Conservation (phyloP, 2,113 vertebrate genomes). For the Oenanthe oenanthe region DNA sequence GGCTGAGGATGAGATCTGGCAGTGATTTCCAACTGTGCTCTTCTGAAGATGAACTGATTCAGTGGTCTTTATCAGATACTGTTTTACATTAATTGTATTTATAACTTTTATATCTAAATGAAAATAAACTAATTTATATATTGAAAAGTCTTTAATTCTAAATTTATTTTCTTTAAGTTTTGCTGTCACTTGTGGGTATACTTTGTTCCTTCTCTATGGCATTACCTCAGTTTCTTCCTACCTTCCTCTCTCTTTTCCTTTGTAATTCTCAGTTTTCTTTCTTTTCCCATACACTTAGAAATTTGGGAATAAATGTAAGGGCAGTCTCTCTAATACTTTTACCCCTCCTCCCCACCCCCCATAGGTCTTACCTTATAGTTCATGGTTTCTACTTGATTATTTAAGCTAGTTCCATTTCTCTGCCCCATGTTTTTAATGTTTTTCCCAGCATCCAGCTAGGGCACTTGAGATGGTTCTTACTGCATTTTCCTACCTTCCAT, state of each 20-base stretch:
- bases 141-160: neutral
- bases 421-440: neutral
- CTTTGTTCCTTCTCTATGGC: neutral
- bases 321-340: neutral
- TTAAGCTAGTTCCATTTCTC: neutral
- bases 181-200: neutral
- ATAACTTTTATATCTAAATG: slow-evolving; percentile 73
- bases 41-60: neutral
- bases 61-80: neutral
- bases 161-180: neutral
- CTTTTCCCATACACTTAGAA: neutral
- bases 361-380: neutral
- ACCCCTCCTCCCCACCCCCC: rapidly evolving
- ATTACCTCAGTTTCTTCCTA: neutral
- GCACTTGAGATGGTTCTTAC: neutral
- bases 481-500: neutral
- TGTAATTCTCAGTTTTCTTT: neutral
- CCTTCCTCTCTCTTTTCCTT: neutral
- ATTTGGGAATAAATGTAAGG: neutral
- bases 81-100: slow-evolving; percentile 70
- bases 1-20: neutral
- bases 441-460: neutral
- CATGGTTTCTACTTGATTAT: neutral
- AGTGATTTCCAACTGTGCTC: neutral
- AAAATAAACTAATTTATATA: slow-evolving; percentile 78